Percentiles rank a stretch among this genome's conserved stretches.
phyloP scores from a whole-genome alignment of 1,140 invertebrate species.

The Ips nitidus region DNA sequence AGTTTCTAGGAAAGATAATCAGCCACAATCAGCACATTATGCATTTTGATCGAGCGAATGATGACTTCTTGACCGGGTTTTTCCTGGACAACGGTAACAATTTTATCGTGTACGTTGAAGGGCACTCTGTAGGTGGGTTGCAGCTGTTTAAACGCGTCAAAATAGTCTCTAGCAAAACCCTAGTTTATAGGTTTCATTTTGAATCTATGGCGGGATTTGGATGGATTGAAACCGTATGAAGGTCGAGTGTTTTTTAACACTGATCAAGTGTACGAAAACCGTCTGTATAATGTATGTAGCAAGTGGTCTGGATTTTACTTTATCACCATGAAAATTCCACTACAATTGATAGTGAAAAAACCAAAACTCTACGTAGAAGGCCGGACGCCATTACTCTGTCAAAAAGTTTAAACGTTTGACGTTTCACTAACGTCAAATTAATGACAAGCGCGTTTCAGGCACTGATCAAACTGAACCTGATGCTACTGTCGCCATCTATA shows the following conservation, averaged over 20 bases:
- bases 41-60: background rate
- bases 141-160: background rate
- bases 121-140: constrained; percentile 17
- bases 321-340: constrained; percentile 32
- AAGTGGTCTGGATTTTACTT: constrained; percentile 17
- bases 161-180: background rate
- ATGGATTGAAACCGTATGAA: background rate
- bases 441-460: constrained; percentile 35
- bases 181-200: constrained; percentile 30
- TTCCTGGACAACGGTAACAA: constrained; percentile 37
- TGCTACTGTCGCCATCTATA: constrained; percentile 34
- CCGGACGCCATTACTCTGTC: constrained; percentile 37
- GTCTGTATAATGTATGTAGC: constrained; percentile 27
- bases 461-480: constrained; percentile 40
- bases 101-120: constrained; percentile 33
- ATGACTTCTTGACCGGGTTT: constrained; percentile 34
- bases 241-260: constrained; percentile 37
- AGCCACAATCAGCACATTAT: constrained; percentile 18
- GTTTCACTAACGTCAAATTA: background rate
- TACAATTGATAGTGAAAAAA: constrained; percentile 37
- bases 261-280: constrained; percentile 31
- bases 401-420: constrained; percentile 18
- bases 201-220: constrained; percentile 28
- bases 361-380: constrained; percentile 35
- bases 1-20: constrained; percentile 5